Conservation (phyloP, 2,113 vertebrate genomes). For the Coptodon rendalli region DNA sequence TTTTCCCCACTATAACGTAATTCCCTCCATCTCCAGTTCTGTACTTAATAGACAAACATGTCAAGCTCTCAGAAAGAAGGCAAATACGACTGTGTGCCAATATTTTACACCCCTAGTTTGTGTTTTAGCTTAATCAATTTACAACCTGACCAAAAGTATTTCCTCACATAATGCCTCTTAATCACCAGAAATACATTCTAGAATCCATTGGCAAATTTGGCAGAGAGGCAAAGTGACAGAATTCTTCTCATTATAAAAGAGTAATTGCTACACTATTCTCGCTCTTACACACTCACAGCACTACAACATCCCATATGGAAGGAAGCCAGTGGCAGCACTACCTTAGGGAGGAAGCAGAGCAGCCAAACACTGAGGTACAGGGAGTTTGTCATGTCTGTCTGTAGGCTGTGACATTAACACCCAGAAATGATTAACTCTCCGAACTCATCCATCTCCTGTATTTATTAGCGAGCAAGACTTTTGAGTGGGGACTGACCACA, state of each 20-base stretch:
- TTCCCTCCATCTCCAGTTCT: background rate
- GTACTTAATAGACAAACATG: background rate
- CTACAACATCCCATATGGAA: background rate
- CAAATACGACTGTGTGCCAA: background rate
- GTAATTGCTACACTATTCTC: background rate
- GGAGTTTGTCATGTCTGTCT: slow-evolving; percentile 32
- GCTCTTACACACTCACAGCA: background rate
- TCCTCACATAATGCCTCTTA: background rate
- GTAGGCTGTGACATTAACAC: slow-evolving; percentile 40
- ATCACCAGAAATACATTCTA: background rate
- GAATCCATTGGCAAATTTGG: background rate
- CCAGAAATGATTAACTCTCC: slow-evolving; percentile 27
- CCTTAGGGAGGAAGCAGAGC: background rate
- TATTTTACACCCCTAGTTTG: background rate
- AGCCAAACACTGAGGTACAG: slow-evolving; percentile 3
- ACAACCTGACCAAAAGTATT: background rate
- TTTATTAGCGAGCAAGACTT: background rate
- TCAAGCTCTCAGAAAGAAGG: background rate
- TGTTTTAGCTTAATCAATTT: background rate
- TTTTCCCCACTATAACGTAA: background rate
- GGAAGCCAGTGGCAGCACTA: background rate
- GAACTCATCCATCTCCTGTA: slow-evolving; percentile 11
- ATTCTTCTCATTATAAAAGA: background rate
- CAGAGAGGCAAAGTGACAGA: background rate
- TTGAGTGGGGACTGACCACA: background rate